A percentile compares a stretch with the other conserved stretches of the same genome.
Evolutionary conservation across 1,140 invertebrate species (phyloP).

Genomic region (Melipona quadrifasciata): DNA sequence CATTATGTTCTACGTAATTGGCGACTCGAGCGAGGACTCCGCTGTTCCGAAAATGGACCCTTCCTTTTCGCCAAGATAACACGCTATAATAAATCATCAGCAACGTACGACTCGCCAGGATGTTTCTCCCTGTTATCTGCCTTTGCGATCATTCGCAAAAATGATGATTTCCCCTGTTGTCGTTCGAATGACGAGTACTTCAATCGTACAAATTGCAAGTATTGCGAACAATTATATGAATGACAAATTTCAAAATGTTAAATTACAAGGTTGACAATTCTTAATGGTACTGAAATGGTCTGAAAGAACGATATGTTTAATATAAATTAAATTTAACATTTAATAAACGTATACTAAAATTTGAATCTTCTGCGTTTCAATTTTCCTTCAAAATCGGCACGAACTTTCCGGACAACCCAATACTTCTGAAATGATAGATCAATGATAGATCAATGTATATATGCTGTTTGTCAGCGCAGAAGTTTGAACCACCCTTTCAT

Average conservation of each 20-base stretch:
- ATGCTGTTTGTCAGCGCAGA: too few species aligned
- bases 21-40: not conserved
- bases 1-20: slow-evolving; percentile 50
- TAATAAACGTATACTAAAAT: too few species aligned
- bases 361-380: too few species aligned
- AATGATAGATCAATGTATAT: too few species aligned
- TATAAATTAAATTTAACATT: too few species aligned
- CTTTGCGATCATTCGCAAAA: not conserved
- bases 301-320: too few species aligned
- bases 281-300: not conserved
- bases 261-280: not conserved
- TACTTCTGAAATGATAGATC: too few species aligned
- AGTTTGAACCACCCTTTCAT: too few species aligned
- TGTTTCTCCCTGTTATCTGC: not conserved
- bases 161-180: not conserved
- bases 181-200: not conserved
- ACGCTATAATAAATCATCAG: slow-evolving; percentile 24
- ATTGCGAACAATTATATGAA: not conserved
- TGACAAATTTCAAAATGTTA: not conserved
- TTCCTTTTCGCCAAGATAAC: slow-evolving; percentile 28
- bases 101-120: not conserved
- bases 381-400: too few species aligned
- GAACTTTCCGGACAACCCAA: too few species aligned
- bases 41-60: slow-evolving; percentile 34
- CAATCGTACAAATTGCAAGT: not conserved